Evolutionary conservation across 2,888 invertebrate species (phyloP), one percentile per base, ranked within the genome.

Genomic region (Dorcus hopei): DNA sequence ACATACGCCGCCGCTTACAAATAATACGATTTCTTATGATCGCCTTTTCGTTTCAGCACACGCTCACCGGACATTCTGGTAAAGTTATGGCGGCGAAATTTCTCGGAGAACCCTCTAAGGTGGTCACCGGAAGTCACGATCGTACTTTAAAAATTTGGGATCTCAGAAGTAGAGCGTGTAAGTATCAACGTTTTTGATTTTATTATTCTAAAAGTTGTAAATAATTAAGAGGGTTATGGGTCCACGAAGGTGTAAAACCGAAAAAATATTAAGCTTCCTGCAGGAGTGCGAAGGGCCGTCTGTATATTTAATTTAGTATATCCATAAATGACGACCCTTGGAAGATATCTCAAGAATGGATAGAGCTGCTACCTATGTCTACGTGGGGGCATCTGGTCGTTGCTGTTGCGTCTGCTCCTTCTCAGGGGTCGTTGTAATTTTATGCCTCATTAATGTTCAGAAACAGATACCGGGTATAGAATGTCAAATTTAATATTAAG

Each of bases 121-220:
- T 97, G 59, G 96, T 97, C 59, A 95, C 97, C 39, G 99, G 99
- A 64, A 97, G 97, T 80, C 93, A 97, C 81, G 99, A 99, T 81
- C 87, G 98, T 65, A 98, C 98, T 38, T 82, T 99, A 59, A 99
- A 98, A 85, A 89, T 98, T 74, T 99, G 98, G 98, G 99, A 99
- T 81, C 86, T 98, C 49, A 87, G 93, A 70, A 93, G 92, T 81
- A 88, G 91, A 79, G 89, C 92, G 58, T 95, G 95, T 89, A 79
- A 87, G 89, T 83, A 71, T 58, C 23, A 53, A 9, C 26, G 16
- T 11, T 45, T 16, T 19, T 19, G 19, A 33, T 33, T 33, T 33
- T 33, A 33, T 33, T 33, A 33, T 33, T 33, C 42, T 11, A 6
- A 42, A 42, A 42, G 8, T 14, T 42, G 5, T 42, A 6, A 42